Evolutionary conservation across 2,888 invertebrate species (phyloP), one percentile per base, ranked within the genome.

Genomic region (Drosophila bunnanda): DNA sequence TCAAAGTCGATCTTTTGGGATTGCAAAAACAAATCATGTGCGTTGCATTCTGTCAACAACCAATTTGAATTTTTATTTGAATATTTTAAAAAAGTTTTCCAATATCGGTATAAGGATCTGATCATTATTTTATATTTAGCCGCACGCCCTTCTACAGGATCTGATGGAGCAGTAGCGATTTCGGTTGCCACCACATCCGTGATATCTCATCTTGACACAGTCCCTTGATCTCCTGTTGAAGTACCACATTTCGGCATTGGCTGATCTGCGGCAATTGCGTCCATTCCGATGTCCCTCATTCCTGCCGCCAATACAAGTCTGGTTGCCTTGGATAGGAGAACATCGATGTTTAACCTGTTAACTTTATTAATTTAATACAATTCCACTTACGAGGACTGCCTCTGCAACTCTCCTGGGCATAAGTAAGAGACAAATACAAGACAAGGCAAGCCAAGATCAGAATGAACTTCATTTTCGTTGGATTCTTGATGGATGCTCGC

Each of bases 191-290:
- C 48, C 48, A 48, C 57, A 57, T 17, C 57, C 57, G 7, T 20
- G 57, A 17, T 34, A 57, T 22, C 10, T 48, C 48, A 57, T 48
- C 25, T 57, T 57, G 2, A 25, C 4, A 34, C 57, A 57, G n/a
- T 5, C 34, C 25, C 48, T 9, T 10, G 34, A 6, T 15, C 48
- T 25, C 44, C 44, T 25, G 48, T 36, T 13, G 4, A 7, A 57
- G 57, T 57, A 34, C 57, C 57, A 46, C 57, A 56, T 56, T 44
- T 56, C 46, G 3, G 7, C 3, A 6, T 7, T 56, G 9, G 56
- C 44, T n/a, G 7, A 32, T 32, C 44, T 13, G 4, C n/a, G 30
- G 13, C 56, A 56, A 22, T n/a, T 0, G 6, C 57, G 12, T 8
- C 43, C 56, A n/a, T 30, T 39, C 2, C 44, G 44, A 34, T 13